These are phyloP conservation scores for Melieria picta DNA, from an alignment of 2,888 invertebrate genomes.

Conservation along the genomic window DNA sequence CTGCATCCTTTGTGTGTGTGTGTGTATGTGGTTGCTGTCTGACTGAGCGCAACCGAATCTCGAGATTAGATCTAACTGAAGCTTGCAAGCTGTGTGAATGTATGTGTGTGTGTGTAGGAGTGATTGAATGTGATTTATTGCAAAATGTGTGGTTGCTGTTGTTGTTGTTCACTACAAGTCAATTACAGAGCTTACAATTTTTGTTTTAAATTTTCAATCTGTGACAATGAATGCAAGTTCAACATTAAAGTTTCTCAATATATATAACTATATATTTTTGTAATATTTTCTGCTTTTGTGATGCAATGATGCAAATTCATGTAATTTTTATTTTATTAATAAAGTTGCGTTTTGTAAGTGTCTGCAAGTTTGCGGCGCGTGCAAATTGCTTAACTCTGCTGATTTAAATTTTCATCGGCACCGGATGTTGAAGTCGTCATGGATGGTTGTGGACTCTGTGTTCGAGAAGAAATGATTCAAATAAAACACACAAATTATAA, in stretches of 20 bases:
- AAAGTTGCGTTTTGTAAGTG: constrained; percentile 4
- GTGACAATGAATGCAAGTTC: constrained; percentile 4
- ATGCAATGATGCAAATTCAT: not conserved
- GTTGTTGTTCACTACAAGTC: not conserved
- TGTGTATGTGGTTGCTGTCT: no score
- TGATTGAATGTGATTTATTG: not conserved
- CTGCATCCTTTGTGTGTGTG: no score
- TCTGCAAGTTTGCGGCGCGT: constrained; percentile 10
- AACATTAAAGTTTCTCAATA: not conserved
- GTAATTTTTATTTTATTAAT: not conserved
- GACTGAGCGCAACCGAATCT: no score
- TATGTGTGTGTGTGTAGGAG: not conserved
- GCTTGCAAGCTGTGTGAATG: not conserved
- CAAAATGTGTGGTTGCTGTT: constrained; percentile 3
- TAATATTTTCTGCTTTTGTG: not conserved
- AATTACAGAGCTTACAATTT: not conserved
- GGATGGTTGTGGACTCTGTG: constrained; percentile 77
- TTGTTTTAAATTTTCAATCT: not conserved
- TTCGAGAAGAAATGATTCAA: constrained; percentile 50
- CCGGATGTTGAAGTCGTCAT: constrained; percentile 70
- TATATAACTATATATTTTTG: not conserved
- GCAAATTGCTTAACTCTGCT: constrained; percentile 62
- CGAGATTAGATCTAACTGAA: no score
- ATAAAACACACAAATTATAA: constrained; percentile 37
- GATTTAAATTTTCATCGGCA: constrained; percentile 81